Base-by-base conservation (phyloP, 23 tunicate species). In the Corella eumyota region DNA sequence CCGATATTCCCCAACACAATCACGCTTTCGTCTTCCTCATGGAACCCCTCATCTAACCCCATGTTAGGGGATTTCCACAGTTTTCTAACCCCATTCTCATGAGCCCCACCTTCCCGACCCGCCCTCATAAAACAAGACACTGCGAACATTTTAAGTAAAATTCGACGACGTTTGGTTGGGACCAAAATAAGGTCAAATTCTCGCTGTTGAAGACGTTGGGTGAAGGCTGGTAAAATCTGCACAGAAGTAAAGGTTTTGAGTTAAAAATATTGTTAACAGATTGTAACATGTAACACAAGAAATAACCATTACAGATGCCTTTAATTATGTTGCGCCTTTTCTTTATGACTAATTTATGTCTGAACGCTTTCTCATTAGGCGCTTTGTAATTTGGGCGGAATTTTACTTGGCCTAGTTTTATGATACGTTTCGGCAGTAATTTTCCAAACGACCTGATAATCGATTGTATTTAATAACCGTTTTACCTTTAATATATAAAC, bases 101-200 rank as follows among this genome's bases (percentile, higher is more conserved):
- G 71, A 30, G 80, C 34, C 28, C 69, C 37, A 37, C 62, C 54
- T 34, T 64, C 62, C 20, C 76, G 56, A 61, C 77, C 75, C 15
- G 62, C 53, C 1, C 36, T 36, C 36, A 85, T 45, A 23, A 88
- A 88, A 68, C 96, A 88, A 13, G 96, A 66, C 3, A 88, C 67
- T 3, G 78, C 87, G 47, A 79, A 88, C 73, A 88, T 61, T 56
- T 88, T 88, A 33, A 88, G 65, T 40, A 88, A 68, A 30, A 88
- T 61, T 40, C 96, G 49, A 9, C 88, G 58, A 6, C 74, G 56
- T 7, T 67, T 56, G 2, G 96, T 81, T 22, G 73, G 34, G 5
- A 62, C 78, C 34, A 88, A 59, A 45, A 88, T 73, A 64, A 88
- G 34, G 40, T 88, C 96, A 38, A 78, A 72, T 23, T 88, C 88